Evolutionary conservation across 2,113 vertebrate genomes (phyloP).

Genomic region (Pyrgilauda ruficollis): DNA sequence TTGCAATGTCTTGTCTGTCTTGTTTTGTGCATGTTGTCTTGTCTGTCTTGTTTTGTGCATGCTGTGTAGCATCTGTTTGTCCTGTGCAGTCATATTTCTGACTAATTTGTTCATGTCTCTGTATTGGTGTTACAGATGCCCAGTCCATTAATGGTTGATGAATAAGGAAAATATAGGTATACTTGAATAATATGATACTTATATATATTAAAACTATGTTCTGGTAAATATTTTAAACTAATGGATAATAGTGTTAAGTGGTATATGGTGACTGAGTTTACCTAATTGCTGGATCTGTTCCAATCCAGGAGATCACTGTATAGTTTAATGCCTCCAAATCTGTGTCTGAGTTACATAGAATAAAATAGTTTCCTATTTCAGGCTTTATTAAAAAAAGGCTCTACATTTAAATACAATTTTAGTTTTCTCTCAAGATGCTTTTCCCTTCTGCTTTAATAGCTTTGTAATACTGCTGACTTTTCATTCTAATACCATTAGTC

Average conservation of each 20-base stretch:
- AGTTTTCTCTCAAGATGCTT: neutral
- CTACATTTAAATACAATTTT: neutral
- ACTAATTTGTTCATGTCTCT: neutral
- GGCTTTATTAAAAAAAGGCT: neutral
- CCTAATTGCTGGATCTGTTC: neutral
- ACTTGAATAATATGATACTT: neutral
- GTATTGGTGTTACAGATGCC: neutral
- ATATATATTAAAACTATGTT: neutral
- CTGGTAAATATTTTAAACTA: neutral
- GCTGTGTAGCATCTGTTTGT: neutral
- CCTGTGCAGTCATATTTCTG: neutral
- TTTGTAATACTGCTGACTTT: neutral
- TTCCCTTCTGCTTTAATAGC: neutral
- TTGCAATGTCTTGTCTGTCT: slow-evolving; percentile 9
- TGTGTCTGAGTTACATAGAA: neutral
- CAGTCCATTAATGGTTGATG: neutral
- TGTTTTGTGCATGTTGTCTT: neutral
- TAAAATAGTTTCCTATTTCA: neutral
- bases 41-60: neutral
- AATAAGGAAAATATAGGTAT: neutral
- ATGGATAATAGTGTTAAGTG: neutral
- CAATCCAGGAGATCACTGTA: neutral
- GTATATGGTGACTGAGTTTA: neutral
- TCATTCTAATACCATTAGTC: neutral
- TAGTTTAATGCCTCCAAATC: neutral